A percentile compares a stretch with the other conserved stretches of the same genome.
Conservation (phyloP, 92 coral and sea anemone species). For the Parazoanthus swiftii region DNA sequence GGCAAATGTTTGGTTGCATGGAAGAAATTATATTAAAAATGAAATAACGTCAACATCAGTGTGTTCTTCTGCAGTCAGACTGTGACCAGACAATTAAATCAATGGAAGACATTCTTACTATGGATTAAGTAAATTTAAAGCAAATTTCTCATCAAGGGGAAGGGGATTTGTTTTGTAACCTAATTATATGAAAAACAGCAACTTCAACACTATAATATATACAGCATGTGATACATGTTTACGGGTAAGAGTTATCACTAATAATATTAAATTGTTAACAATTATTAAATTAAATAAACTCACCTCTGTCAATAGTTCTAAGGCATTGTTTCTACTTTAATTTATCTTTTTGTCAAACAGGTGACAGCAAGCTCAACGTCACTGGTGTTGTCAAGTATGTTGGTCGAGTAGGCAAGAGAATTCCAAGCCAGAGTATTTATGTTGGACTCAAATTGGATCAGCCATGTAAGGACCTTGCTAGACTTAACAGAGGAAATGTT, state of each 20-base stretch:
- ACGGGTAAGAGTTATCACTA: background rate
- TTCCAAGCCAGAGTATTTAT: constrained; percentile 65
- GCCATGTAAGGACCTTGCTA: constrained; percentile 64
- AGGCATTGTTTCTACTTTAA: background rate
- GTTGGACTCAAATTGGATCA: constrained; percentile 96
- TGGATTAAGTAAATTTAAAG: too few relatives aligned
- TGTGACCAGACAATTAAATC: too few relatives aligned
- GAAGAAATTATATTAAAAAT: too few relatives aligned
- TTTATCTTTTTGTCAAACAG: constrained; percentile 34
- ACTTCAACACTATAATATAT: too few relatives aligned
- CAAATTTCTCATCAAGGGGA: too few relatives aligned
- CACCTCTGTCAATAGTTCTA: background rate
- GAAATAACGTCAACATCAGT: too few relatives aligned
- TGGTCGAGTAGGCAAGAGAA: constrained; percentile 75
- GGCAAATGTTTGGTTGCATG: too few relatives aligned
- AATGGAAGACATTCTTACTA: too few relatives aligned
- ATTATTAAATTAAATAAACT: background rate
- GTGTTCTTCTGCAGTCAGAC: too few relatives aligned
- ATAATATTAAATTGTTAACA: too few relatives aligned
- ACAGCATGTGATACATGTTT: background rate
- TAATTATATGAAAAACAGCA: too few relatives aligned
- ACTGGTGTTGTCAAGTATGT: constrained; percentile 93
- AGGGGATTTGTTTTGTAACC: too few relatives aligned
- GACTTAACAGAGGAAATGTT: background rate
- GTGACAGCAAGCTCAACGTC: constrained; percentile 80